These are phyloP conservation scores for Capitella teleta DNA, from an alignment of 1,140 invertebrate genomes.

Conservation along the genomic window DNA sequence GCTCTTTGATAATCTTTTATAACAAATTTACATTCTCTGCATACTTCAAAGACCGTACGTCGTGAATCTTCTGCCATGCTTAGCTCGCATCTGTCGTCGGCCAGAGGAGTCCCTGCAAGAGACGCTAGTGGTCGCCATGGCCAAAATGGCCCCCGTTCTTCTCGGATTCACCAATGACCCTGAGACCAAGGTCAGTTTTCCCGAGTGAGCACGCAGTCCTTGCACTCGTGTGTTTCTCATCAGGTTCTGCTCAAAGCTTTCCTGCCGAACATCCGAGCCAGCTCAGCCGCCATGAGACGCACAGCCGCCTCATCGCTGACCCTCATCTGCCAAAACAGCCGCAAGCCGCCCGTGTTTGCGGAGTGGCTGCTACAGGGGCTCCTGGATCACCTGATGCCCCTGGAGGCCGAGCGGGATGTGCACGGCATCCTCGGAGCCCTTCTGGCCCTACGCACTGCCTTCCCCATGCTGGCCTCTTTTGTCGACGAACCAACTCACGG, in stretches of 20 bases:
- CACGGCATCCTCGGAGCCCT: conserved; percentile 52
- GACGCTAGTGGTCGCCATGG: conserved; percentile 55
- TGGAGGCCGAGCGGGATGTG: conserved; percentile 45
- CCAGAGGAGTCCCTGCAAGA: conserved; percentile 63
- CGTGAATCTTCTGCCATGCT: conserved; percentile 58
- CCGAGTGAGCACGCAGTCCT: no score
- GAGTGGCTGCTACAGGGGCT: conserved; percentile 47
- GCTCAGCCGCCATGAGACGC: conserved; percentile 50
- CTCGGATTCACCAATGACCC: conserved; percentile 62
- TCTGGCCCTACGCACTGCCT: conserved; percentile 51
- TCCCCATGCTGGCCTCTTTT: conserved; percentile 42
- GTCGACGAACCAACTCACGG: conserved; percentile 15
- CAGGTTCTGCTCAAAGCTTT: conserved; percentile 55
- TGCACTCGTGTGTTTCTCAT: conserved; percentile 19
- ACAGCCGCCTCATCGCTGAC: conserved; percentile 55
- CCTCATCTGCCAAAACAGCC: conserved; percentile 52
- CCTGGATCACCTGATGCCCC: conserved; percentile 45
- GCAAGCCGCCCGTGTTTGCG: conserved; percentile 52
- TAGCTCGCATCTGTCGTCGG: conserved; percentile 54
- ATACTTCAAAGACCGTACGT: conserved; percentile 54
- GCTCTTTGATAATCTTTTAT: background rate
- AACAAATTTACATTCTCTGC: background rate
- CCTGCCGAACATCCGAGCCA: conserved; percentile 52
- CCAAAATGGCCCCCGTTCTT: conserved; percentile 57
- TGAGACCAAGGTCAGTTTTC: conserved; percentile 54